Evolutionary conservation across 1,140 invertebrate genomes (phyloP), one percentile per base, ranked within the genome.

Genomic region (Radopholus similis): DNA sequence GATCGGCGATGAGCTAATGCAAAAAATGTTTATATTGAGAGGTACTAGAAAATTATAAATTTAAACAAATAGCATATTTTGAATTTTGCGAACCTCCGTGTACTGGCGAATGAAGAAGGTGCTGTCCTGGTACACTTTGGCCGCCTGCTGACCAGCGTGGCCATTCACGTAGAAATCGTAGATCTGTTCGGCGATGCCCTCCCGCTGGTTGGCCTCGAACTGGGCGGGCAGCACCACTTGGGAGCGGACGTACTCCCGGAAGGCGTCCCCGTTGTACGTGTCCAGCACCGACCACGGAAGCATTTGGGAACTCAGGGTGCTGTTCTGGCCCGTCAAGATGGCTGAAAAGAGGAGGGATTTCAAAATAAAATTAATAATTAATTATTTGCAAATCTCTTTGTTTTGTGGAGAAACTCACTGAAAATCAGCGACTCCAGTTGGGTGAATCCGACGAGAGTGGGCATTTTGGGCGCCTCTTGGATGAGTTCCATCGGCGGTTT

Each of bases 361-460:
- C n/a, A n/a, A n/a, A n/a, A n/a, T n/a, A n/a, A n/a, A n/a, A n/a
- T n/a, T n/a, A n/a, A n/a, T n/a, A n/a, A n/a, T n/a, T n/a, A n/a
- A n/a, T n/a, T n/a, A n/a, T n/a, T n/a, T n/a, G n/a, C n/a, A n/a
- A 58, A 13, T 1, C 35, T 18, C 18, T 42, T 13, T 13, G 18
- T 2, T 1, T 15, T 26, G 13, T 26, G 11, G 6, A 32, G 6
- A n/a, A 18, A 32, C 47, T n/a, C 66, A 71, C 72, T 71, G n/a
- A 57, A 71, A 28, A 34, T 8, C n/a, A 75, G 34, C 13, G 64
- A 23, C 40, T 71, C 69, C 26, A 67, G 18, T 15, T 74, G 37
- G 21, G 69, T 69, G 32, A 38, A 73, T 2, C 69, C 69, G 26
- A 75, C 67, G 13, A 75, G 32, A 4, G 59, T 65, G 5, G 72